Evolutionary conservation across 2,113 vertebrate species (phyloP), one percentile per base, ranked within the genome.

Genomic region (Abramis brama): DNA sequence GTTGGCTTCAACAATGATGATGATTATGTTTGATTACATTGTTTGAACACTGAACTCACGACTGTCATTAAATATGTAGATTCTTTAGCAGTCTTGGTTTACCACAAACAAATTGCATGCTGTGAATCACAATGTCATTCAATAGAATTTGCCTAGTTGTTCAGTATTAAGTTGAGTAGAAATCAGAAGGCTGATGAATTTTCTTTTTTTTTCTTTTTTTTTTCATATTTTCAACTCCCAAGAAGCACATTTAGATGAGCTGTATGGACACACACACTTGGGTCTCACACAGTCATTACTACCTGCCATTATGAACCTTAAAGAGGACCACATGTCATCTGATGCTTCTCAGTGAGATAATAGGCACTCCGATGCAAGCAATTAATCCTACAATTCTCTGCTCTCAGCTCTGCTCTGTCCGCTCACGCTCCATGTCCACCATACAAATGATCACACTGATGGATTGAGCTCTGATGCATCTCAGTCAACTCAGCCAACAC

Each of bases 1-100:
- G 86, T 88, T 85, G 77, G 80, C 85, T 86, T 25, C 45, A 74
- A 55, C 77, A 12, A 33, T 73, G 25, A 84, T 88, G 78, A 83
- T 88, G 83, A 89, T 86, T 25, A 47, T 36, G 85, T 87, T 82
- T 90, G 85, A 91, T 90, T 88, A 90, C 47, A 25, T 23, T 79
- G 80, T 87, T 88, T 77, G 57, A 87, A 88, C 79, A 74, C 60
- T 68, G 52, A 80, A 55, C 79, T 89, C 9, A 17, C 7, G 39
- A 21, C 25, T 83, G 47, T 76, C 27, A n/a, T 83, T 83, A 80
- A 80, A 55, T 45, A 60, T 74, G 25, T 62, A 81, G 85, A 33
- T 55, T 52, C 6, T 83, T 88, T 19, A 45, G 45, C 30, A 27
- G 45, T 55, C 70, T 85, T 3, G 0, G 52, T 27, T 27, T 30